phyloP scores from a whole-genome alignment of 1,140 invertebrate species.

The Kradibia gibbosae region DNA sequence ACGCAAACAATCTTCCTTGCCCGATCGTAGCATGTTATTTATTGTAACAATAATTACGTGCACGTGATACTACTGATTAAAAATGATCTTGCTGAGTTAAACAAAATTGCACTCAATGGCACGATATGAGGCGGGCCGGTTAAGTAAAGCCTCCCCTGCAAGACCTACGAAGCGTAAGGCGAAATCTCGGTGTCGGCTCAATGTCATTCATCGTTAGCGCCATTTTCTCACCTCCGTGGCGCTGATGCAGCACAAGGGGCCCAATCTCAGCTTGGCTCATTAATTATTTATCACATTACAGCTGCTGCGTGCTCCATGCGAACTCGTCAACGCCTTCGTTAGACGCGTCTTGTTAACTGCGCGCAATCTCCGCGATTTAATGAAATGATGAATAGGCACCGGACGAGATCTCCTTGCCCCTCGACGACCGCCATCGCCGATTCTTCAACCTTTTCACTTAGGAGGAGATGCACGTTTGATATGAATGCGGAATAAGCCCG shows the following conservation, averaged over 20 bases:
- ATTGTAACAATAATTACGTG: too few species aligned
- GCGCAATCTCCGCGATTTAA: conserved; percentile 34
- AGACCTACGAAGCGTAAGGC: background rate
- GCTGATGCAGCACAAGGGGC: background rate
- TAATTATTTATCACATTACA: conserved; percentile 67
- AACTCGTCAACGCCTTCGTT: conserved; percentile 46
- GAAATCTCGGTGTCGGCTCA: background rate
- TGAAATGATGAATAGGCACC: conserved; percentile 39
- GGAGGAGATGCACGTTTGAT: background rate
- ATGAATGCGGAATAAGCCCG: background rate
- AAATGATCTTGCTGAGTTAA: background rate
- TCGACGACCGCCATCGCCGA: background rate
- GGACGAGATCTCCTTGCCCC: background rate
- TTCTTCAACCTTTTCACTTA: background rate
- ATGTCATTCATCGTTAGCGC: conserved; percentile 28
- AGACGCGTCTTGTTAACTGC: conserved; percentile 35
- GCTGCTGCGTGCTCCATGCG: conserved; percentile 9
- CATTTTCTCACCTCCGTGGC: background rate
- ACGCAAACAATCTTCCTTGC: too few species aligned
- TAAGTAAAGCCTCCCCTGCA: background rate
- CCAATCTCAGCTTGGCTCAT: conserved; percentile 60
- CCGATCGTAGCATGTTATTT: too few species aligned
- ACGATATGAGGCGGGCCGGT: too few species aligned
- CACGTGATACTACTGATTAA: background rate
- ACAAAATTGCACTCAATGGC: background rate